phyloP scores from a whole-genome alignment of 2,888 invertebrate species.

The Scaptomyza parva region DNA sequence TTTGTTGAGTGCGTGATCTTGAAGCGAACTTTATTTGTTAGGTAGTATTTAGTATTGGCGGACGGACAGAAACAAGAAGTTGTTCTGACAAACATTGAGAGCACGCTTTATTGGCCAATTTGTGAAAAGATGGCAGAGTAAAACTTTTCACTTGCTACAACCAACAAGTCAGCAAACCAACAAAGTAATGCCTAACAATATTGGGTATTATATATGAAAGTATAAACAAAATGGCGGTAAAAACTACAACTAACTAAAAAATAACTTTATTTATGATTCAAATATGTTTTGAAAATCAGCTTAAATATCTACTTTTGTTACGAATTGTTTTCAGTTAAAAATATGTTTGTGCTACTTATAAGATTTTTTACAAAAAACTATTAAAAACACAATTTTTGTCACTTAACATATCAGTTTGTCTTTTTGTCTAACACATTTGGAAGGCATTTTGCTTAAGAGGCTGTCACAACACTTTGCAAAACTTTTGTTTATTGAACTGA shows the following conservation, averaged over 20 bases:
- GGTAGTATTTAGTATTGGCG: constrained; percentile 69
- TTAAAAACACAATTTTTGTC: neutral
- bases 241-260: neutral
- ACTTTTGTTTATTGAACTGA: constrained; percentile 2
- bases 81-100: constrained; percentile 55
- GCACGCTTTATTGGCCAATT: constrained; percentile 74
- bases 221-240: neutral
- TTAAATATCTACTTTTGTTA: neutral
- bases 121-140: constrained; percentile 42
- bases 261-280: neutral
- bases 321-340: too few relatives aligned
- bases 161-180: constrained; percentile 15
- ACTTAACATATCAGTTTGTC: neutral
- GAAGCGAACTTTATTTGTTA: constrained; percentile 47
- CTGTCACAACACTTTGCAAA: neutral
- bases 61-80: constrained; percentile 52
- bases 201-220: constrained; percentile 4
- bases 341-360: too few relatives aligned
- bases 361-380: too few relatives aligned
- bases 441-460: neutral
- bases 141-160: constrained; percentile 31
- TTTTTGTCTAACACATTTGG: neutral
- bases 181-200: neutral
- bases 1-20: constrained; percentile 13
- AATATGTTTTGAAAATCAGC: constrained; percentile 2